Evolutionary conservation across 2,888 invertebrate genomes (phyloP).

Genomic region (Harpagoxenus sublaevis): DNA sequence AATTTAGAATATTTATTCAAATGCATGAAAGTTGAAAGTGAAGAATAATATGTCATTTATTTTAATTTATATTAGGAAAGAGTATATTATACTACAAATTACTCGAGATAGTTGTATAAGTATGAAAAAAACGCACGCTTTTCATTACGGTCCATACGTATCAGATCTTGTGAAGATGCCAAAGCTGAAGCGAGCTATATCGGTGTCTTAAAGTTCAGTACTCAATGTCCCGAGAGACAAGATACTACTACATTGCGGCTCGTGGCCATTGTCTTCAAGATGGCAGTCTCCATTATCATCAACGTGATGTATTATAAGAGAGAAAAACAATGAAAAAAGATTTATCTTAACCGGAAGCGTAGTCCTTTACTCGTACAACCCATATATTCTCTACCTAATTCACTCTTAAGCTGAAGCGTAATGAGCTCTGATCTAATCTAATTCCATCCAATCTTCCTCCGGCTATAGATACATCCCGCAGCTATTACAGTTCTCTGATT

Average conservation of each 20-base stretch:
- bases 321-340: slow-evolving; percentile 67
- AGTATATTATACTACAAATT: not conserved
- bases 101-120: not conserved
- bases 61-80: not conserved
- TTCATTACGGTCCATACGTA: slow-evolving; percentile 7
- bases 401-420: slow-evolving; percentile 71
- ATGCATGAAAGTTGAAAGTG: not conserved
- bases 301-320: slow-evolving; percentile 67
- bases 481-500: slow-evolving; percentile 62
- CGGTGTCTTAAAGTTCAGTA: slow-evolving; percentile 28
- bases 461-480: slow-evolving; percentile 60
- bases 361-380: slow-evolving; percentile 21
- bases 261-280: slow-evolving; percentile 48
- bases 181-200: slow-evolving; percentile 17
- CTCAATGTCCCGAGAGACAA: slow-evolving; percentile 32
- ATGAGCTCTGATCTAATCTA: slow-evolving; percentile 76
- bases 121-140: not conserved
- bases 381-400: slow-evolving; percentile 67
- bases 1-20: not conserved
- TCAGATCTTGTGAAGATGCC: slow-evolving; percentile 37
- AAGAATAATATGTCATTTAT: not conserved
- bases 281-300: slow-evolving; percentile 47
- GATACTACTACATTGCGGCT: slow-evolving; percentile 30
- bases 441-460: slow-evolving; percentile 70
- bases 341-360: slow-evolving; percentile 24